Evolutionary conservation across 1,140 invertebrate genomes (phyloP).

Genomic region (Aradophagus sp.): DNA sequence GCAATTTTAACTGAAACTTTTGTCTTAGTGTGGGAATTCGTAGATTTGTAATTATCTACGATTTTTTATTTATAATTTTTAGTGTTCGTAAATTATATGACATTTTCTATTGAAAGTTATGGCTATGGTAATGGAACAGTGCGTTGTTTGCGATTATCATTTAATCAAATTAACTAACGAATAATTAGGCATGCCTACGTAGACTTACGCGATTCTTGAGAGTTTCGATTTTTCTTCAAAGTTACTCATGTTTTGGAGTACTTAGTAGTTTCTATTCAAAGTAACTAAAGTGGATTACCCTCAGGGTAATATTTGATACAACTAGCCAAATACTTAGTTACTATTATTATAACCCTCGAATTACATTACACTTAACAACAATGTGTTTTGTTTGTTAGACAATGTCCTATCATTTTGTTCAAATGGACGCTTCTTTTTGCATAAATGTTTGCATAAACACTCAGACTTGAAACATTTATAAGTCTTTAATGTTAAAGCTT

Average conservation of each 20-base stretch:
- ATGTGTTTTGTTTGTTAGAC: conserved; percentile 17
- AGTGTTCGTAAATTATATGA: too few relatives aligned
- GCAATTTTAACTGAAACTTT: too few relatives aligned
- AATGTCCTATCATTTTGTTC: not conserved
- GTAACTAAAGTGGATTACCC: conserved; percentile 26
- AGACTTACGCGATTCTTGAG: conserved; percentile 13
- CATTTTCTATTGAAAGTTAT: too few relatives aligned
- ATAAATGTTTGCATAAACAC: too few relatives aligned
- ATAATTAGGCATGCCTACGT: conserved; percentile 5
- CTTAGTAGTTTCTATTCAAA: conserved; percentile 30
- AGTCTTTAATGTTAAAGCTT: too few relatives aligned
- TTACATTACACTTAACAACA: conserved; percentile 13
- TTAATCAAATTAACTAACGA: conserved; percentile 9
- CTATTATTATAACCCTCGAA: conserved; percentile 14
- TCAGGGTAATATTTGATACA: conserved; percentile 31
- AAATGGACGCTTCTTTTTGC: too few relatives aligned
- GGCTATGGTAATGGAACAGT: too few relatives aligned
- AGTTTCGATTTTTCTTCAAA: conserved; percentile 17
- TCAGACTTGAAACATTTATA: too few relatives aligned
- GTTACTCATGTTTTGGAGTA: conserved; percentile 13
- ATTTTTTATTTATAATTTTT: too few relatives aligned
- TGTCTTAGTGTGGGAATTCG: too few relatives aligned
- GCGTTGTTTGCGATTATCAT: too few relatives aligned
- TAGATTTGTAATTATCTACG: too few relatives aligned
- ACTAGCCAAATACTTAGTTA: conserved; percentile 32